phyloP scores from a whole-genome alignment of 2,888 invertebrate genomes.

The Rambutsinella grinnellia region DNA sequence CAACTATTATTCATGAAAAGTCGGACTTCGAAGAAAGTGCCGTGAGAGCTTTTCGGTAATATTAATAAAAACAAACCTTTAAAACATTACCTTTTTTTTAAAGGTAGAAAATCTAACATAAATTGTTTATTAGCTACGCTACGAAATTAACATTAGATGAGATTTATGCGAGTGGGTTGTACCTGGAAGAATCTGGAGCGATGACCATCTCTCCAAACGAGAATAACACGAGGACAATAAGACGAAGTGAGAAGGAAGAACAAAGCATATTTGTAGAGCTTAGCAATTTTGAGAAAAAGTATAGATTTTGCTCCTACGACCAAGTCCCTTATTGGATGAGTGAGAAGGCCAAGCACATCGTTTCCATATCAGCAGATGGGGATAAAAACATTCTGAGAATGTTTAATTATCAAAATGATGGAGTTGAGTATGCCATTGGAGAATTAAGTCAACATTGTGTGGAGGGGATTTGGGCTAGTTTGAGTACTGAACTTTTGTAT shows the following conservation, averaged over 20 bases:
- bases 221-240: constrained; percentile 16
- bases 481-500: constrained; percentile 71
- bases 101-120: neutral
- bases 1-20: constrained; percentile 33
- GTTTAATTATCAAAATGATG: constrained; percentile 57
- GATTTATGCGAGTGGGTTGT: constrained; percentile 68
- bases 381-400: constrained; percentile 52
- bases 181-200: constrained; percentile 19
- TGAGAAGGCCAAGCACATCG: constrained; percentile 48
- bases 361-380: constrained; percentile 30
- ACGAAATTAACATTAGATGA: constrained; percentile 71
- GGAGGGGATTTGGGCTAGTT: constrained; percentile 71
- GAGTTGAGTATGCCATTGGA: constrained; percentile 61
- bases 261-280: constrained; percentile 61
- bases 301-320: constrained; percentile 56
- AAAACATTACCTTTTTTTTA: neutral
- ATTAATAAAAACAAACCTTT: neutral
- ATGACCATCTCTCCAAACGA: neutral
- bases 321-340: constrained; percentile 58
- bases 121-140: constrained; percentile 68
- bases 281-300: constrained; percentile 57
- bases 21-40: constrained; percentile 58
- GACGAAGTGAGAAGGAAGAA: constrained; percentile 42
- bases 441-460: constrained; percentile 60
- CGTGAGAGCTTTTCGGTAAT: constrained; percentile 62